These are phyloP conservation scores for Sebastiscus albofasciatus DNA, from an alignment of 2,797 vertebrate species.

Conservation along the genomic window DNA sequence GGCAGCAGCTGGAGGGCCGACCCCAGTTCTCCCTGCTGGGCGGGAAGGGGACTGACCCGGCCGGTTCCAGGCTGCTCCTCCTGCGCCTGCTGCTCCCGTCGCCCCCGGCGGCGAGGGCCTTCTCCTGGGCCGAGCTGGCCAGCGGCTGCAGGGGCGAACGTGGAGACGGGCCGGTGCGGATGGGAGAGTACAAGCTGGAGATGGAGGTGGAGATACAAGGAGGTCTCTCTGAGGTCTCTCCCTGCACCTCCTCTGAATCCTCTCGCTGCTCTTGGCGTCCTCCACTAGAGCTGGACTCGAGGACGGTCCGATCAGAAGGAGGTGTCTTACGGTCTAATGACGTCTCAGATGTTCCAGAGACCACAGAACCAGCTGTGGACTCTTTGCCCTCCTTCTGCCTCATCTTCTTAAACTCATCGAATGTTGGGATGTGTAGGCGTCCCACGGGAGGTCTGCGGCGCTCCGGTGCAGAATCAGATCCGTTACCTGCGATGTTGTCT, in stretches of 20 bases:
- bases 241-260: background rate
- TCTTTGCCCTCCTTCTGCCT: conserved; percentile 77
- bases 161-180: conserved; percentile 87
- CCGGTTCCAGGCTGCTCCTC: conserved; percentile 72
- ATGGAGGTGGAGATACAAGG: background rate
- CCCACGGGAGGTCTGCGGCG: conserved; percentile 74
- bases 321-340: background rate
- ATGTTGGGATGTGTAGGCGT: conserved; percentile 88
- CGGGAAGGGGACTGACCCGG: conserved; percentile 72
- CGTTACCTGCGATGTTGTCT: conserved; percentile 70
- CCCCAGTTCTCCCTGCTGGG: conserved; percentile 78
- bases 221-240: conserved; percentile 27
- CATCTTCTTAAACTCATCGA: conserved; percentile 93
- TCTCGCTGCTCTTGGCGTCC: background rate
- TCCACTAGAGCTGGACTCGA: background rate
- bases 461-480: conserved; percentile 52
- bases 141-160: conserved; percentile 83
- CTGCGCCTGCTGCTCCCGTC: conserved; percentile 42
- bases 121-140: conserved; percentile 52
- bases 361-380: conserved; percentile 32
- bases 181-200: conserved; percentile 68
- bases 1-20: conserved; percentile 89
- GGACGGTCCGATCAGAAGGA: background rate
- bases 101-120: background rate
- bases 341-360: conserved; percentile 11